These are phyloP conservation scores for Chesias legatella DNA, from an alignment of 2,888 invertebrate genomes.

Conservation along the genomic window DNA sequence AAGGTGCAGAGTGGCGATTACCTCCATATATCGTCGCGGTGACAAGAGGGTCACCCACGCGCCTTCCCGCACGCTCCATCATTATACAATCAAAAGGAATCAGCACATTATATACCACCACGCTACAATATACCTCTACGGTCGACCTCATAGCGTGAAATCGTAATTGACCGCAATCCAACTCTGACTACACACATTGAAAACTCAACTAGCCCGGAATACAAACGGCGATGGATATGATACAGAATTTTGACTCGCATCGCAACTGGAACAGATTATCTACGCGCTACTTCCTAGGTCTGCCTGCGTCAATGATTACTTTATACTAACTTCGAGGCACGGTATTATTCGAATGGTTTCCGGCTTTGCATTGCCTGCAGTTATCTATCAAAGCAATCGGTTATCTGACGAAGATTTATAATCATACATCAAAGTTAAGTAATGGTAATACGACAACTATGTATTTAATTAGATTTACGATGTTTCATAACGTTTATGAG, in stretches of 20 bases:
- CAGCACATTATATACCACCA: constrained; percentile 54
- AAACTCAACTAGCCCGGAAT: constrained; percentile 8
- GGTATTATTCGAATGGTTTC: constrained; percentile 39
- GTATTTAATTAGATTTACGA: constrained; percentile 20
- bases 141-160: neutral
- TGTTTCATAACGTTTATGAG: constrained; percentile 1
- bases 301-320: constrained; percentile 44
- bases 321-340: constrained; percentile 38
- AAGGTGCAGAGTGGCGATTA: constrained; percentile 51
- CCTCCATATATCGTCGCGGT: constrained; percentile 48
- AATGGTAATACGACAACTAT: constrained; percentile 23
- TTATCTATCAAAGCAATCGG: constrained; percentile 22
- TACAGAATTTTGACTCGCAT: neutral
- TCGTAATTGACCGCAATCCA: neutral
- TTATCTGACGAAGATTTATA: constrained; percentile 7
- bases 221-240: constrained; percentile 20
- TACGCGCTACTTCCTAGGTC: constrained; percentile 35
- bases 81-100: constrained; percentile 77
- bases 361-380: constrained; percentile 25
- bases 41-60: constrained; percentile 75
- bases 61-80: constrained; percentile 59
- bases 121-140: constrained; percentile 10
- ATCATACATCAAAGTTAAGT: constrained; percentile 6
- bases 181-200: constrained; percentile 1
- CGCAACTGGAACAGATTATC: constrained; percentile 26